Base-by-base conservation (phyloP, 2,797 vertebrate genomes). In the Naso thynnoides region DNA sequence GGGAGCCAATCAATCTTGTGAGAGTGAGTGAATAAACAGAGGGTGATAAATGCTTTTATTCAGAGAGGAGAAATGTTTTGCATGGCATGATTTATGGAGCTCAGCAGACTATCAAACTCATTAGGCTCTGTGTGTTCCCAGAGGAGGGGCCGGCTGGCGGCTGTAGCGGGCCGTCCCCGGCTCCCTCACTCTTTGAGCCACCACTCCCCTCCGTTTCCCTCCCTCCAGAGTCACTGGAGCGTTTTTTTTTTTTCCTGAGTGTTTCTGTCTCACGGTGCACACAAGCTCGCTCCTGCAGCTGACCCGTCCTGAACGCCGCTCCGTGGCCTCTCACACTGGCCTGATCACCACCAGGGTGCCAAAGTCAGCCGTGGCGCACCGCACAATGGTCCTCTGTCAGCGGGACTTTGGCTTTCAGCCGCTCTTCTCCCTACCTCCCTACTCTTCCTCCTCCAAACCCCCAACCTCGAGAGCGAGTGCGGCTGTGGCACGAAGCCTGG, bases 31-130 rank as follows among this genome's bases (percentile, higher is more conserved):
- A 98, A 96, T 96, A 98, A 98, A 99, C 97, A 97, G 96, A 95
- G 95, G 93, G 95, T 99, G 97, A 99, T 99, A 97, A 97, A 99
- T 99, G 98, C 95, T 98, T 97, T 98, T 97, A 97, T 98, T 97
- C 96, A 96, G 96, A 96, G 96, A 96, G 95, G 96, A 97, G 98
- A 97, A 98, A 97, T 99, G 97, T 97, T 98, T 98, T 97, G 96
- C 96, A 97, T 98, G 97, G 95, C 95, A 96, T 99, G 98, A 99
- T 99, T 99, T 98, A 99, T 98, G 97, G 97, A 97, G 97, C 97
- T 96, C 96, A 98, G 96, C 95, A 98, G 96, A 98, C 97, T 97
- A 98, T 98, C 96, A 97, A 96, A 97, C 96, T 98, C 98, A 99
- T 99, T 99, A 99, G 97, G 96, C 96, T 92, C 94, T 90, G 92